Base-by-base conservation (phyloP, 2,113 vertebrate species). In the Ptilonorhynchus violaceus region DNA sequence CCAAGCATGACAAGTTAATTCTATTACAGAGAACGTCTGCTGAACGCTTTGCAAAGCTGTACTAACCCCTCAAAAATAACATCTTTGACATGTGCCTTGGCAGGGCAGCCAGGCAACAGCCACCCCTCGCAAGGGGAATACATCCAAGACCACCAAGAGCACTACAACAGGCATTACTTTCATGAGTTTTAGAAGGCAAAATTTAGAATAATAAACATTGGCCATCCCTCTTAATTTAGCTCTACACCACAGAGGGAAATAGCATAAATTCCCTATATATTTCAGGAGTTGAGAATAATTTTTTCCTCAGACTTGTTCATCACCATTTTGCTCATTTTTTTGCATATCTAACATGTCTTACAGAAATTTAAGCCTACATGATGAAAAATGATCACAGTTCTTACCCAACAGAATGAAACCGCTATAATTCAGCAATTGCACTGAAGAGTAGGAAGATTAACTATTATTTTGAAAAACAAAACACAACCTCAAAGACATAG, bases 1-100 rank as follows among this genome's bases (percentile, higher is more conserved):
- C 56, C 41, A 58, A 81, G 79, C 85, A 28, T 31, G 60, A 84
- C 59, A 92, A 93, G 75, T 58, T 88, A 93, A 94, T 96, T 93
- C 75, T 84, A 47, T 82, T 80, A 23, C 1, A 73, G 23, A 58
- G 89, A 92, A 63, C 0, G 3, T 55, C 93, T 92, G 82, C 79
- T 56, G 59, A 92, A 63, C 2, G 1, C 13, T 88, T 60, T 49
- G 44, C 68, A 84, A 60, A 91, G 42, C 76, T 79, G 67, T 44
- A 42, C 33, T 79, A 58, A 52, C 14, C 1, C 2, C 52, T 60
- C 85, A 55, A 56, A 91, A 96, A 77, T 52, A 94, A 55, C 47
- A 59, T 41, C 52, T 93, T 68, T 70, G 69, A 19, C 33, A 17
- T 7, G 20, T 74, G 72, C 44, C 72, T 60, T 75, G 16, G 31